Evolutionary conservation across 2,888 invertebrate species (phyloP), one percentile per base, ranked within the genome.

Genomic region (Trimorus sp.): DNA sequence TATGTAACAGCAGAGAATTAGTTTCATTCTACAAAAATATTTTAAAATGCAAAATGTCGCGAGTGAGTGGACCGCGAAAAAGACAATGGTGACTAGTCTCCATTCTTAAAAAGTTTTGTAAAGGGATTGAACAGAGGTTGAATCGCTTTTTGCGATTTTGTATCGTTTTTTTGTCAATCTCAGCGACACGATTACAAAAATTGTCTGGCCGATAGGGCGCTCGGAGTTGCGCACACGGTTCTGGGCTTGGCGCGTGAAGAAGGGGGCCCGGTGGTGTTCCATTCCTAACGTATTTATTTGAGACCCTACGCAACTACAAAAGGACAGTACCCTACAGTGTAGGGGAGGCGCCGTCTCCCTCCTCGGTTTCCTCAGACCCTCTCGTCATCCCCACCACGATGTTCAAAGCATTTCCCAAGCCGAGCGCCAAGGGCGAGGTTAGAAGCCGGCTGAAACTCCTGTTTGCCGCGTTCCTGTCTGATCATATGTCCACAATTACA

Each of bases 401-500:
- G 49, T 82, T 82, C 75, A 76, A 80, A 76, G 78, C 63, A 78
- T 82, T 79, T 82, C 63, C 83, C 71, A 80, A 86, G 82, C 71
- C 82, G 79, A 81, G 60, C 60, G 63, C 70, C 66, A 70, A 84
- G 79, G 81, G 77, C 83, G 83, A 82, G 83, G 83, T 78, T 80
- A 82, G 83, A 83, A 70, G 84, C 82, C 73, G 70, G 75, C 76
- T 81, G 71, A 77, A 74, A 66, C 60, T 83, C 71, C 76, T 63
- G 79, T 82, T 77, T 78, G 75, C 60, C 70, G 71, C 68, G 77
- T 74, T 68, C 65, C 49, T 62, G 65, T 54, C 62, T 54, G 73
- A 81, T 93, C 92, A 99, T 92, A 99, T 99, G 93, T 99, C 99
- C 92, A 99, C 96, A 91, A 99, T 99, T 87, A 99, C 99, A 95